A percentile compares a stretch with the other conserved stretches of the same genome.
Conservation (phyloP, 2,797 vertebrate genomes). For the Manis crassicaudata region DNA sequence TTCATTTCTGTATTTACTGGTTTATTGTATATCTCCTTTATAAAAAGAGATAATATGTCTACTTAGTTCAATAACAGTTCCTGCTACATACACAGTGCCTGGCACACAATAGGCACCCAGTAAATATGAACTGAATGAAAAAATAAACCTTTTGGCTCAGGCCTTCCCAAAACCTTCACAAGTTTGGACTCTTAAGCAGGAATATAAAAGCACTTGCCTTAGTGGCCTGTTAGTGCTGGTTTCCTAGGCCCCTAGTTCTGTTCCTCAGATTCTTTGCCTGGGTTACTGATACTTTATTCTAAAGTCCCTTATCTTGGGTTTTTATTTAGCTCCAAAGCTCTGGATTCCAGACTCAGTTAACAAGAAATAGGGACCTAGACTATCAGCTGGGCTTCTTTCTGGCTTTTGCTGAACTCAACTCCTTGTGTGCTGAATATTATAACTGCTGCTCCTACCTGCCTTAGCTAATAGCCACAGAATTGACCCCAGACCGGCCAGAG, state of each 20-base stretch:
- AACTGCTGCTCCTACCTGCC: neutral
- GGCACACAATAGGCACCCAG: neutral
- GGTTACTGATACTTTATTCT: neutral
- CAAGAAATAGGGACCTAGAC: neutral
- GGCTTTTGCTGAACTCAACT: neutral
- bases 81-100: neutral
- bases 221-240: neutral
- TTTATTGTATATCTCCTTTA: neutral
- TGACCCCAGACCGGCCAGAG: neutral
- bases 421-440: neutral
- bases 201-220: neutral
- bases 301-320: neutral
- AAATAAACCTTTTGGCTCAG: neutral
- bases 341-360: neutral
- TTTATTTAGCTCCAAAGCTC: neutral
- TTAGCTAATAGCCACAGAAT: neutral
- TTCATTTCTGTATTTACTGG: neutral
- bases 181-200: neutral
- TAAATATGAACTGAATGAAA: neutral
- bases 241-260: neutral
- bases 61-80: neutral
- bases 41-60: neutral
- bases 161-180: neutral
- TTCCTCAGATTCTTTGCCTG: neutral
- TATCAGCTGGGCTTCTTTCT: neutral